These are phyloP conservation scores for Ooceraea biroi DNA, from an alignment of 1,140 invertebrate genomes.

Conservation along the genomic window DNA sequence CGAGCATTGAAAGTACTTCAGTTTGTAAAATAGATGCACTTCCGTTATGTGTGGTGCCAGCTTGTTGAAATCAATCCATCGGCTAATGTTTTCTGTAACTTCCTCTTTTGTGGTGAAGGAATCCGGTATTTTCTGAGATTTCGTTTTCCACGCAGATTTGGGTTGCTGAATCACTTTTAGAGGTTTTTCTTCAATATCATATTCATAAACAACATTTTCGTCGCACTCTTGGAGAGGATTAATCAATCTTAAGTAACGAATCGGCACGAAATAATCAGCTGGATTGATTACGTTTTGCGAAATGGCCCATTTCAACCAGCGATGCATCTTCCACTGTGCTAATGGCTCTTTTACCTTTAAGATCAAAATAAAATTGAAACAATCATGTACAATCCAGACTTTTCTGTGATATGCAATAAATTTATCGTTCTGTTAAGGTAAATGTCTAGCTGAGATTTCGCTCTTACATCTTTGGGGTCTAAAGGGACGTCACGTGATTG, in stretches of 20 bases:
- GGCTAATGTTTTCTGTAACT: slow-evolving; percentile 62
- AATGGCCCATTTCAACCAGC: slow-evolving; percentile 83
- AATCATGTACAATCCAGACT: not conserved
- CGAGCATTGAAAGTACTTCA: slow-evolving; percentile 72
- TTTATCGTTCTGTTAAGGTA: not conserved
- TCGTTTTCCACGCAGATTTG: slow-evolving; percentile 39
- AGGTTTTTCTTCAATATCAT: not conserved
- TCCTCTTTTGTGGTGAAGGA: not conserved
- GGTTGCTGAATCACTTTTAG: not conserved
- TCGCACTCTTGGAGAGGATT: slow-evolving; percentile 64
- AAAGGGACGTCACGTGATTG: slow-evolving; percentile 79
- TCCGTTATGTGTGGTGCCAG: slow-evolving; percentile 70
- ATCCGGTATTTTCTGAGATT: not conserved
- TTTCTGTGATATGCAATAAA: not conserved
- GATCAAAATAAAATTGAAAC: not conserved
- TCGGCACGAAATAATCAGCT: slow-evolving; percentile 70
- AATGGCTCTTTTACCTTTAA: slow-evolving; percentile 71
- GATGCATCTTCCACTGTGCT: slow-evolving; percentile 79
- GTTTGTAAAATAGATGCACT: slow-evolving; percentile 80
- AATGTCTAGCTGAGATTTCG: not conserved
- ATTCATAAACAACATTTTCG: not conserved
- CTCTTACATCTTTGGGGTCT: slow-evolving; percentile 72
- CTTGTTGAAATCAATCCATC: slow-evolving; percentile 81
- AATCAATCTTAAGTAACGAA: slow-evolving; percentile 78
- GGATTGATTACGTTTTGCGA: slow-evolving; percentile 73